Evolutionary conservation across 2,113 vertebrate genomes (phyloP).

Genomic region (Zapus hudsonius): DNA sequence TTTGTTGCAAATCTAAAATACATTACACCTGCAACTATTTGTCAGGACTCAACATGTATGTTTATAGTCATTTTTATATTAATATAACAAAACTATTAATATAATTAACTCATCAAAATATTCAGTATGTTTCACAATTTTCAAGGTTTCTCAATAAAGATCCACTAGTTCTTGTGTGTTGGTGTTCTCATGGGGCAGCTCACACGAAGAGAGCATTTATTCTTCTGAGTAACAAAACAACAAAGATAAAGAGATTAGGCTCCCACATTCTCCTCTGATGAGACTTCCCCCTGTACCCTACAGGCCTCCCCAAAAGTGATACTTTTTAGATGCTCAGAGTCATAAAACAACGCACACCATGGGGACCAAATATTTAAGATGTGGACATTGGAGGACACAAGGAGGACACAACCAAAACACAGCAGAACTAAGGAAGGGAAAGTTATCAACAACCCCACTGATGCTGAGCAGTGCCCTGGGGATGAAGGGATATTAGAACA

Average conservation of each 20-base stretch:
- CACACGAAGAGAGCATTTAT: not conserved
- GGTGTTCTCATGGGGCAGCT: no score
- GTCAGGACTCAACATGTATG: not conserved
- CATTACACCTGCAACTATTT: not conserved
- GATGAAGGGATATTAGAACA: not conserved
- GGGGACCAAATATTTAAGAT: not conserved
- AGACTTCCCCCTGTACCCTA: not conserved
- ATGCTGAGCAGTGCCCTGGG: not conserved
- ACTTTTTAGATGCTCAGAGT: not conserved
- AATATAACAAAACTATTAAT: not conserved
- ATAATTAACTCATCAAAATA: not conserved
- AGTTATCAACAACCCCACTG: fast-evolving
- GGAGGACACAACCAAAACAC: not conserved
- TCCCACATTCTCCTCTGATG: not conserved
- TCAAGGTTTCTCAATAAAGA: not conserved
- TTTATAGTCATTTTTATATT: not conserved
- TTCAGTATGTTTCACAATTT: not conserved
- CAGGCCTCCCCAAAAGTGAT: no score
- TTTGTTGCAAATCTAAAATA: not conserved
- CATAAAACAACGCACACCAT: not conserved
- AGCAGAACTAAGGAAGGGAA: not conserved
- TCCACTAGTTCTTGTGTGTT: not conserved
- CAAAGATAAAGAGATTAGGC: fast-evolving
- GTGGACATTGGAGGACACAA: not conserved
- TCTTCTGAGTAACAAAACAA: not conserved